Base-by-base conservation (phyloP, 1,140 invertebrate genomes). In the Heliconius melpomene region DNA sequence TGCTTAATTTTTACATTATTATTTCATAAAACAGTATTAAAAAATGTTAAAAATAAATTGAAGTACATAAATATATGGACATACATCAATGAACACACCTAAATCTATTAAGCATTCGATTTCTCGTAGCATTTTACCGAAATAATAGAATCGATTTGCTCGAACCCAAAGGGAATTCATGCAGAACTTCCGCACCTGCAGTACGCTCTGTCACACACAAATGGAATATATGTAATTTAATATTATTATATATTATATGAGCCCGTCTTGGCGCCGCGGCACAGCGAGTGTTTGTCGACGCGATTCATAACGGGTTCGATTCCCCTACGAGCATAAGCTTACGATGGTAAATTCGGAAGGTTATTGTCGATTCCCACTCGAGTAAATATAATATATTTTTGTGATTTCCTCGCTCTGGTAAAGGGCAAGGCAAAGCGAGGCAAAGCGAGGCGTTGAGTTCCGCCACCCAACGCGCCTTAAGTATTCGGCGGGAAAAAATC, bases 171-270 rank as follows among this genome's bases (percentile, higher is more conserved):
- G 72, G 54, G 79, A 77, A 81, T 81, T 75, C 79, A 81, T 78
- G 79, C 79, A 78, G 77, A 81, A 71, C 76, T 75, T 81, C 79
- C 79, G 76, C 72, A 78, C 79, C 75, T 81, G 76, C 76, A 81
- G 26, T 32, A 57, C 79, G 76, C 79, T 74, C 71, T 38, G 76
- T 76, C 70, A 76, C 66, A 76, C 79, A 40, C 79, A 54, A 50
- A 72, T 72, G 46, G 74, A 71, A 29, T 66, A 38, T 66, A 60
- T 79, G 26, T 66, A 6, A 66, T 66, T 66, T 29, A 29, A 66
- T 66, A 66, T 66, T 13, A 29, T 26, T 26, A 26, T 66, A 57
- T 57, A 57, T n/a, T 57, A 54, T 11, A 57, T 57, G 54, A 54
- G 20, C 2, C 20, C 7, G 52, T 8, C 52, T 1, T 0, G 20